Percentiles rank a stretch among this genome's conserved stretches.
phyloP scores from a whole-genome alignment of 2,797 vertebrate species.

The Adrianichthys oophorus region DNA sequence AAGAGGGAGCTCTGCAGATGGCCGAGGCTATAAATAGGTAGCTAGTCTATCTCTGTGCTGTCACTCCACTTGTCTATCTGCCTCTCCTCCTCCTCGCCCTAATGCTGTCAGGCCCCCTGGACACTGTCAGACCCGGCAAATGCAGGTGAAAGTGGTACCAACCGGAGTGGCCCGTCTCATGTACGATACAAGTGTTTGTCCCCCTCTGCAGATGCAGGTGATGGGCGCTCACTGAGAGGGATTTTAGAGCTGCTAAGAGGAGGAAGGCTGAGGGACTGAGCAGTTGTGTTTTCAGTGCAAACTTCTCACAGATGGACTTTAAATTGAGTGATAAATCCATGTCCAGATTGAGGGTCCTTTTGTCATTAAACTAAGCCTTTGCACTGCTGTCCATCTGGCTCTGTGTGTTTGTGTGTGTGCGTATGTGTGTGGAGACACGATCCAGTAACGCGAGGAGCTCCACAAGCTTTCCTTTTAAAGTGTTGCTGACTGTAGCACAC shows the following conservation, averaged over 20 bases:
- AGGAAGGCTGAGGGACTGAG: slow-evolving; percentile 52
- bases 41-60: slow-evolving; percentile 80
- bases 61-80: slow-evolving; percentile 83
- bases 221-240: slow-evolving; percentile 22
- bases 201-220: slow-evolving; percentile 29
- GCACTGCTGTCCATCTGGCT: slow-evolving; percentile 80
- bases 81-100: slow-evolving; percentile 54
- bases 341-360: slow-evolving; percentile 82
- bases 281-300: slow-evolving; percentile 71
- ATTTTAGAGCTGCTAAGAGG: slow-evolving; percentile 13
- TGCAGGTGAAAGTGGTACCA: slow-evolving; percentile 46
- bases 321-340: slow-evolving; percentile 80
- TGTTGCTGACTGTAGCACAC: slow-evolving; percentile 65
- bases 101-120: slow-evolving; percentile 55
- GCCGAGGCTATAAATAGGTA: slow-evolving; percentile 84
- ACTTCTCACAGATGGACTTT: slow-evolving; percentile 81
- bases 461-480: slow-evolving; percentile 74
- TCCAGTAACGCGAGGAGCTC: slow-evolving; percentile 58
- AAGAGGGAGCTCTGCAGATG: slow-evolving; percentile 91
- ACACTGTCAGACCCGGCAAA: slow-evolving; percentile 51
- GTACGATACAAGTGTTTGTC: too few relatives aligned
- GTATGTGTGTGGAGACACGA: slow-evolving; percentile 53
- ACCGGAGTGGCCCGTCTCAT: neutral
- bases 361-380: slow-evolving; percentile 83
- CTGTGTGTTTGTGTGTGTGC: slow-evolving; percentile 36